Conservation (phyloP, 2,888 invertebrate genomes). For the Teinopalpus imperialis region DNA sequence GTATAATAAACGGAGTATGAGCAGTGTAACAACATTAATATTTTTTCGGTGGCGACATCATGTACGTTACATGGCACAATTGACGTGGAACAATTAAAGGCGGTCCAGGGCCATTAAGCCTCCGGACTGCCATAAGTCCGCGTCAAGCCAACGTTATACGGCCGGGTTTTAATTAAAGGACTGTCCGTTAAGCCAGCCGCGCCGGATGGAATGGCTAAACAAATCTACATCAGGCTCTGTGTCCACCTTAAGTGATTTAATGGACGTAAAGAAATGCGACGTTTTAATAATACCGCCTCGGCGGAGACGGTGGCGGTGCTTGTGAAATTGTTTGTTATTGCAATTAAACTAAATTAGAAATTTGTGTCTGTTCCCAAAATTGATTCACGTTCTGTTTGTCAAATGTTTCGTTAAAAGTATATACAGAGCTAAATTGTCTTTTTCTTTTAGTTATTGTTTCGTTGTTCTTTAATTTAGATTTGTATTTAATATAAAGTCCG, state of each 20-base stretch:
- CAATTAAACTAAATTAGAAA: conserved; percentile 15
- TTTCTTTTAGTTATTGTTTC: too few relatives aligned
- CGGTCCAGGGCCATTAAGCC: conserved; percentile 66
- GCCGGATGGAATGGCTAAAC: conserved; percentile 80
- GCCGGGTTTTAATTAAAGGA: conserved; percentile 80
- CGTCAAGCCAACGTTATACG: conserved; percentile 73
- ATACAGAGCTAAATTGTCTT: too few relatives aligned
- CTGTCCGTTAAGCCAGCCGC: conserved; percentile 64
- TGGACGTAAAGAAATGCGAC: conserved; percentile 78
- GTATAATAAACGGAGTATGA: too few relatives aligned
- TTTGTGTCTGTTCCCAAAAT: background rate
- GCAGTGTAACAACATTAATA: too few relatives aligned
- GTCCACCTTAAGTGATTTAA: conserved; percentile 83
- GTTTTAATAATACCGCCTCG: conserved; percentile 60
- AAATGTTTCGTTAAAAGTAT: too few relatives aligned
- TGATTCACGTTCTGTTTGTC: background rate
- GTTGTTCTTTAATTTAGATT: too few relatives aligned
- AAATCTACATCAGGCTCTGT: conserved; percentile 79
- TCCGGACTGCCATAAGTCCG: conserved; percentile 76
- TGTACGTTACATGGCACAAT: conserved; percentile 53
- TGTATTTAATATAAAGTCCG: too few relatives aligned
- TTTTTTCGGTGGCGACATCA: conserved; percentile 29
- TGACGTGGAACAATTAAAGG: conserved; percentile 75
- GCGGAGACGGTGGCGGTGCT: conserved; percentile 34
- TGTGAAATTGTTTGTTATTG: conserved; percentile 24